Evolutionary conservation across 2,113 vertebrate genomes (phyloP).

Genomic region (Xenotilapia caudafasciata): DNA sequence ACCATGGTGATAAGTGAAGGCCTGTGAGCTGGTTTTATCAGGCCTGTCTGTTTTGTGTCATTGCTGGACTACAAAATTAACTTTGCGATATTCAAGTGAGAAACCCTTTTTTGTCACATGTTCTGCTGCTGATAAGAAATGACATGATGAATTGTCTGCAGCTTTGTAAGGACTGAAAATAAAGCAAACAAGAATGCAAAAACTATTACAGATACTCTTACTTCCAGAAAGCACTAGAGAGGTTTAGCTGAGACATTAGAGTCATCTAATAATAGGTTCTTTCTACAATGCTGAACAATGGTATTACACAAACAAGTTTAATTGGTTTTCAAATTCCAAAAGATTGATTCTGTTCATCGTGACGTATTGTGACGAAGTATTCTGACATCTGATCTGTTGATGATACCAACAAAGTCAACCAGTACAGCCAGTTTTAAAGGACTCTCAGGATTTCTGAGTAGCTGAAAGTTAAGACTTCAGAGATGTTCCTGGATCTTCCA

Average conservation of each 20-base stretch:
- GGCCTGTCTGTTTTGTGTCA: not conserved
- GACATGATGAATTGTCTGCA: not conserved
- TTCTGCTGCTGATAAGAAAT: not conserved
- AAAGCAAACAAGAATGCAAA: not conserved
- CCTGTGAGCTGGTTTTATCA: not conserved
- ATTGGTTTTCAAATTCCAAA: not conserved
- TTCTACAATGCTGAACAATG: not conserved
- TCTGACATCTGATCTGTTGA: not conserved
- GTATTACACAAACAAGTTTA: not conserved
- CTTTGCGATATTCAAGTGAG: not conserved
- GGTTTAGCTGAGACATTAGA: not conserved
- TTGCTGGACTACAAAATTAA: not conserved
- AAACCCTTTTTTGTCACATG: not conserved
- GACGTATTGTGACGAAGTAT: accelerated
- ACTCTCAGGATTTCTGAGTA: not conserved
- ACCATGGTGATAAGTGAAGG: not conserved
- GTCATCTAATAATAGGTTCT: not conserved
- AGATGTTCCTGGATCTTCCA: not conserved
- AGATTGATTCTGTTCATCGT: not conserved
- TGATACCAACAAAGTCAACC: not conserved
- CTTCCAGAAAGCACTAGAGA: not conserved
- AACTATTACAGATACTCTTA: not conserved
- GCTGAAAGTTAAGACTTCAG: not conserved
- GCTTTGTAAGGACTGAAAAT: not conserved
- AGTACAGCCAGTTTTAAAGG: not conserved